Percentiles rank a stretch among this genome's conserved stretches.
Conservation (phyloP, 2,113 vertebrate species). For the Atlantisia rogersi region DNA sequence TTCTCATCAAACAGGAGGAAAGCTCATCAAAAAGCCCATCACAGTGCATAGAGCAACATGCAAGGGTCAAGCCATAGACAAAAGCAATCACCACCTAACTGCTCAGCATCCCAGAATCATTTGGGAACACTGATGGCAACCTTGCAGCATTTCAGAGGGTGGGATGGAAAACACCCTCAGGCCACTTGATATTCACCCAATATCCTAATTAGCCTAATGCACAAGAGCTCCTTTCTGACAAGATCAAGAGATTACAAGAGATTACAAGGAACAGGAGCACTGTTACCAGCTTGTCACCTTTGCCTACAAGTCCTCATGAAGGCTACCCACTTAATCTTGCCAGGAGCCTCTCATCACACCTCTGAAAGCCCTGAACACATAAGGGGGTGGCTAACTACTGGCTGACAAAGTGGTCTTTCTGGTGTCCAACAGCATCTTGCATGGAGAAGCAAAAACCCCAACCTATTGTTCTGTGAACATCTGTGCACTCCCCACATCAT, state of each 20-base stretch:
- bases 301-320: neutral
- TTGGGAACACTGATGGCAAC: neutral
- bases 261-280: neutral
- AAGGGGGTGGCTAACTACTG: neutral
- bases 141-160: neutral
- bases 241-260: neutral
- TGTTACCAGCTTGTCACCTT: neutral
- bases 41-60: neutral
- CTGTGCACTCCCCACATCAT: neutral
- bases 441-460: neutral
- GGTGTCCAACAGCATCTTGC: neutral
- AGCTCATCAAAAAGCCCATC: neutral
- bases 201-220: neutral
- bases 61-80: neutral
- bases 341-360: neutral
- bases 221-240: neutral
- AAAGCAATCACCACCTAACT: neutral
- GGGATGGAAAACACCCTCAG: neutral
- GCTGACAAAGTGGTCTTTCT: neutral
- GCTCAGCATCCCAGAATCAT: neutral
- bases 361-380: neutral
- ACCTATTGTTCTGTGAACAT: neutral
- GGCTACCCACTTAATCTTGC: neutral
- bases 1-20: neutral
- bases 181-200: neutral